These are phyloP conservation scores for Drosophila prostipennis DNA, from an alignment of 2,888 invertebrate species.

Conservation along the genomic window DNA sequence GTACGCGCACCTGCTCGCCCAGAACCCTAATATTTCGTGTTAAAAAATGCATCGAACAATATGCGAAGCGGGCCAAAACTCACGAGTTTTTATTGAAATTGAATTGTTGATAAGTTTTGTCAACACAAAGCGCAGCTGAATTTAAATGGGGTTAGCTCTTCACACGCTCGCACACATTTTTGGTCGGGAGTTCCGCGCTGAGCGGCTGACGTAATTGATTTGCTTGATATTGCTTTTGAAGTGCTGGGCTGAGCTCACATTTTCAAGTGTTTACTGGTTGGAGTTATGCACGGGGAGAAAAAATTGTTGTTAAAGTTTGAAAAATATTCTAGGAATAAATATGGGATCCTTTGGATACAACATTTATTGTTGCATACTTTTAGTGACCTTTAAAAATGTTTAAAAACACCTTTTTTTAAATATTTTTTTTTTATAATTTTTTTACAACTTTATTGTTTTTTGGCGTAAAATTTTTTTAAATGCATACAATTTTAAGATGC, in stretches of 20 bases:
- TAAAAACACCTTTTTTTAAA: too few relatives aligned
- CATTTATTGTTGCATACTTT: too few relatives aligned
- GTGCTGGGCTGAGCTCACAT: constrained; percentile 22
- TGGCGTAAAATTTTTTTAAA: too few relatives aligned
- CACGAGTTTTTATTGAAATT: constrained; percentile 77
- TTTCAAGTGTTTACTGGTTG: constrained; percentile 12
- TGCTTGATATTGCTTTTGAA: constrained; percentile 45
- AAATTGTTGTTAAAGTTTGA: not conserved
- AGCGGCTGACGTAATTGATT: constrained; percentile 68
- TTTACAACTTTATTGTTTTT: too few relatives aligned
- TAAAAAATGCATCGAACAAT: constrained; percentile 73
- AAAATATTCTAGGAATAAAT: too few relatives aligned
- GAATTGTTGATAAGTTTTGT: constrained; percentile 80
- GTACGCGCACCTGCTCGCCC: constrained; percentile 16
- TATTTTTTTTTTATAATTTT: too few relatives aligned
- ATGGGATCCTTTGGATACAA: too few relatives aligned
- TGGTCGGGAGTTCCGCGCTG: not conserved
- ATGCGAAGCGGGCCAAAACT: constrained; percentile 61
- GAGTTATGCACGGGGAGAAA: constrained; percentile 1
- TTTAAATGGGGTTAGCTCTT: constrained; percentile 17
- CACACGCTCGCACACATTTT: constrained; percentile 7
- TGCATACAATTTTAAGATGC: too few relatives aligned
- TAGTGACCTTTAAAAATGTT: too few relatives aligned
- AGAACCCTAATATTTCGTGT: constrained; percentile 40
- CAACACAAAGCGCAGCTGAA: constrained; percentile 67